Base-by-base conservation (phyloP, 2,113 vertebrate genomes). In the Thymallus thymallus region DNA sequence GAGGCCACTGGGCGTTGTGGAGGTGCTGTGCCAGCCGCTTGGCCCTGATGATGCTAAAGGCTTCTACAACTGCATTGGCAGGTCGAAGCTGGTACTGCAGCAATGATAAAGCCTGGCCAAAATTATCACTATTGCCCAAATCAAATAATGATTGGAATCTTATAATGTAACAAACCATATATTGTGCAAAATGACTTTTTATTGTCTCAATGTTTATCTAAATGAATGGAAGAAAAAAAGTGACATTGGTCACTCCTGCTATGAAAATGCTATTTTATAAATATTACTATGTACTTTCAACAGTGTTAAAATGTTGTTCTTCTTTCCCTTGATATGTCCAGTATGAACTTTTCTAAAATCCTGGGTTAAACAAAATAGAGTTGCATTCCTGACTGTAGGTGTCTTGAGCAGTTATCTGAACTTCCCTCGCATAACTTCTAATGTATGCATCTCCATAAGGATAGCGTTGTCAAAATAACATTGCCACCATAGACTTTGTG, bases 61-160 rank as follows among this genome's bases (percentile, higher is more conserved):
- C 26, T 90, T 87, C 61, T 78, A 77, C 74, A 76, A 78, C 77
- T 61, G 63, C 64, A 61, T 77, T 0, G 81, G 84, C 5, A 72
- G 84, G 22, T 86, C 81, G 6, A 88, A 80, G 10, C 69, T 87
- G 0, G 0, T 80, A 68, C 82, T 82, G 1, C 29, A 0, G 6
- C 82, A 5, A 60, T 90, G 77, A 88, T 23, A 29, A 30, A 35
- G 29, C 29, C 26, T 30, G 61, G 26, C 48, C 16, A 51, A 51
- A n/a, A 61, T 63, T 1, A n/a, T 64, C 24, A 2, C 62, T 6
- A 64, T 10, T 12, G 10, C 5, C 13, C 24, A 63, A 60, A 60
- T n/a, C n/a, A 60, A 22, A 46, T 46, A 58, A 2, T 60, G 6
- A 22, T 7, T 60, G 56, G 18, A 55, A n/a, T 23, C 18, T 60